Conservation (phyloP, 2,113 vertebrate species). For the Gymnogyps californianus region DNA sequence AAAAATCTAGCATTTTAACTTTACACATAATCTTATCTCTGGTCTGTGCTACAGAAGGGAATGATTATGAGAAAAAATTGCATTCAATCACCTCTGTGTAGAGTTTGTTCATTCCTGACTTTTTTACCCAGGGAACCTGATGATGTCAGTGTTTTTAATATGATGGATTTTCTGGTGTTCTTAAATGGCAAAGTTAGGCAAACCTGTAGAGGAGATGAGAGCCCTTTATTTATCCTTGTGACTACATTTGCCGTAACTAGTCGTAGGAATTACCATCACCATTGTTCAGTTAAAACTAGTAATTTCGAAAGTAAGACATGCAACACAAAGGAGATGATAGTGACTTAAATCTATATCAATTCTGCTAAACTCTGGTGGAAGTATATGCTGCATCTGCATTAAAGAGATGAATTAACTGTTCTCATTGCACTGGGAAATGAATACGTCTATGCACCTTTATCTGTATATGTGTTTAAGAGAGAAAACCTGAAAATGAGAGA, state of each 20-base stretch:
- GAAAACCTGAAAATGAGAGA: background rate
- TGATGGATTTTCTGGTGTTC: background rate
- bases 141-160: background rate
- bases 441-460: rapidly evolving
- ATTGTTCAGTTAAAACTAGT: background rate
- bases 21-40: background rate
- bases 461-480: background rate
- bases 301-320: background rate
- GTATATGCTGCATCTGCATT: background rate
- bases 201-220: background rate
- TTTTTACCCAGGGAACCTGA: background rate
- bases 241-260: background rate
- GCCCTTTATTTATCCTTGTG: background rate
- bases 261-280: background rate
- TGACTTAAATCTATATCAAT: background rate
- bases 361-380: background rate
- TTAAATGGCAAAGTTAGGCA: background rate
- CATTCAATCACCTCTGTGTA: background rate
- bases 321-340: background rate
- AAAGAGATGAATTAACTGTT: background rate
- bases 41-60: background rate
- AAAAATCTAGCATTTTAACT: background rate
- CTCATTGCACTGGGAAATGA: background rate
- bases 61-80: background rate
- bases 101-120: background rate